A percentile compares a stretch with the other conserved stretches of the same genome.
Conservation (phyloP, 2,888 invertebrate species). For the Tigriopus californicus region DNA sequence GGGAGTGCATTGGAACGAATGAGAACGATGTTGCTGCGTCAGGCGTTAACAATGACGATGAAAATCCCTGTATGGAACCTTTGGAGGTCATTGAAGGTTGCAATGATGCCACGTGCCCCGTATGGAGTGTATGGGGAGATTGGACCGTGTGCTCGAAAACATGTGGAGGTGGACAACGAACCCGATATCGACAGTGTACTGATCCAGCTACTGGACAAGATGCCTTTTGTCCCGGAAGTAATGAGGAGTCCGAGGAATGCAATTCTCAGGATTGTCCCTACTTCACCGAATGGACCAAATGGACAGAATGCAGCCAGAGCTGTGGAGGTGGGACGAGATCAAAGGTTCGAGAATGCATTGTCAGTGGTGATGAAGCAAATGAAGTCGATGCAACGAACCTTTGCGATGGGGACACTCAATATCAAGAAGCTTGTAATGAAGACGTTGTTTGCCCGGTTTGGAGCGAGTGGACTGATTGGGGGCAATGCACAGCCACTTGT, state of each 20-base stretch:
- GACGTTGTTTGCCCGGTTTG: slow-evolving; percentile 1
- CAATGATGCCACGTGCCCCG: slow-evolving; percentile 1
- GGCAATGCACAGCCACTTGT: slow-evolving; percentile 1
- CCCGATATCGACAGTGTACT: neutral
- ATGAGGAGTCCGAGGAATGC: neutral
- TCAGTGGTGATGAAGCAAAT: neutral
- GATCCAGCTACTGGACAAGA: neutral
- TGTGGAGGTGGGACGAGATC: slow-evolving; percentile 11
- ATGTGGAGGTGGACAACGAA: slow-evolving; percentile 1
- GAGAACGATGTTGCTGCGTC: neutral
- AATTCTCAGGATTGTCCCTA: neutral
- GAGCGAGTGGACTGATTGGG: slow-evolving; percentile 15
- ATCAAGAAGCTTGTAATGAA: neutral
- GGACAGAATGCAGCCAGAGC: slow-evolving; percentile 2
- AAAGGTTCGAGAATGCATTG: neutral
- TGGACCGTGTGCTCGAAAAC: slow-evolving; percentile 6
- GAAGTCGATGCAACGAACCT: neutral
- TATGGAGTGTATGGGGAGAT: slow-evolving; percentile 9
- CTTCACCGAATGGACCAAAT: slow-evolving; percentile 7
- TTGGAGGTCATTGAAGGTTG: slow-evolving; percentile 6
- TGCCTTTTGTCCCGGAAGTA: neutral
- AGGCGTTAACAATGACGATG: neutral
- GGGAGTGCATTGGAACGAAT: neutral
- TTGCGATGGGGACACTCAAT: neutral
- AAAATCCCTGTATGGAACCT: neutral